phyloP scores from a whole-genome alignment of 2,797 vertebrate species.

The Antrozous pallidus region DNA sequence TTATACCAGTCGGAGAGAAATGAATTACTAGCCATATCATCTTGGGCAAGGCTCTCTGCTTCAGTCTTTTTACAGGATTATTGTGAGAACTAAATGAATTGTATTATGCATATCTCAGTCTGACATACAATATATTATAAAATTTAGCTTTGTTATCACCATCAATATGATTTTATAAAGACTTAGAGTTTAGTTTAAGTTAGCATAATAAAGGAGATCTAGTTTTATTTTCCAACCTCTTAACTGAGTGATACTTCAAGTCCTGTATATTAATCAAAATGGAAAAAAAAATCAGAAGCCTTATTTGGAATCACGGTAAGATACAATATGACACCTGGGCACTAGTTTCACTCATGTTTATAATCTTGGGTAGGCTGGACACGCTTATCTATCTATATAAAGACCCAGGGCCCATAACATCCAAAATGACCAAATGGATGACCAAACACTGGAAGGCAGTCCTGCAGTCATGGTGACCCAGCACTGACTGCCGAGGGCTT shows the following conservation, averaged over 20 bases:
- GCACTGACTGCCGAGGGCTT: no score
- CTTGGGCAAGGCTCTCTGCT: neutral
- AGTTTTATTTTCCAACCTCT: neutral
- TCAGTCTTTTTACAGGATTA: neutral
- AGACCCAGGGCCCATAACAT: no score
- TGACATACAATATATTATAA: neutral
- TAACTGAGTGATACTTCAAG: neutral
- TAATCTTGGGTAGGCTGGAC: neutral
- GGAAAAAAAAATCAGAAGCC: neutral
- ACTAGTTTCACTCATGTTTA: neutral
- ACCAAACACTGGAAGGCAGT: no score
- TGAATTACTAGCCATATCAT: neutral
- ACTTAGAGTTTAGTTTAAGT: neutral
- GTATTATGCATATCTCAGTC: neutral
- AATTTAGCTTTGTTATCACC: neutral
- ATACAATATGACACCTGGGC: neutral
- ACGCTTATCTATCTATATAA: neutral
- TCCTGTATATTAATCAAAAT: slow-evolving; percentile 30
- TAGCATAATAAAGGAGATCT: neutral
- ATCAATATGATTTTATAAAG: neutral
- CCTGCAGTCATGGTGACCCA: no score
- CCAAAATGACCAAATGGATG: no score
- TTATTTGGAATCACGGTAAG: neutral
- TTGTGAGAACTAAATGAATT: neutral
- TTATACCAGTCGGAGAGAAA: neutral